A percentile compares a stretch with the other conserved stretches of the same genome.
phyloP scores from a whole-genome alignment of 2,113 vertebrate genomes.

The Xenotilapia flavipinnis region DNA sequence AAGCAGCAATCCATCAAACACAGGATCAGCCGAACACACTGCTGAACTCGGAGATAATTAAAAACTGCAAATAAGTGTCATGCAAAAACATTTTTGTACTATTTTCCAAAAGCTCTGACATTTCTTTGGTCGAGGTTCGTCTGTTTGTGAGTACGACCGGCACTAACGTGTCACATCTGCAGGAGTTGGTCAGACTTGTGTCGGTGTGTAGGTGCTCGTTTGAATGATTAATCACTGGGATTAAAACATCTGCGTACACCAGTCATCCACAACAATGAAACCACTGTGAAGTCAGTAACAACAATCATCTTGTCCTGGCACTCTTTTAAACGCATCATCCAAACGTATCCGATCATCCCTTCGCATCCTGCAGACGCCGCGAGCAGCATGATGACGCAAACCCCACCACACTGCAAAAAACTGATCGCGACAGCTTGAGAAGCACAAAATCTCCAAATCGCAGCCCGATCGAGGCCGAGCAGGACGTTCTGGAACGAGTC shows the following conservation, averaged over 20 bases:
- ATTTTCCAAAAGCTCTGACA: neutral
- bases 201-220: neutral
- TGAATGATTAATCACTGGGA: neutral
- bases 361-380: neutral
- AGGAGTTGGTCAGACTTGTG: neutral
- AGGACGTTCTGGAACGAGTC: neutral
- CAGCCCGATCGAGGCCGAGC: neutral
- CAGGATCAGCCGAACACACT: neutral
- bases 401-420: accelerated
- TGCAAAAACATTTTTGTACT: neutral
- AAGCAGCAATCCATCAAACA: neutral
- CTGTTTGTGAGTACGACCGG: neutral
- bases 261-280: neutral
- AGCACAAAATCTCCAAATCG: neutral
- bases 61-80: neutral
- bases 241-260: neutral
- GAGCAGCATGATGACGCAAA: neutral
- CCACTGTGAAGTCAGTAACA: accelerated
- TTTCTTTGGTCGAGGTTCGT: neutral
- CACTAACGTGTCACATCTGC: neutral
- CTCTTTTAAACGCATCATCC: neutral
- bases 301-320: neutral
- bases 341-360: accelerated
- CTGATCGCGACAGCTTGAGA: accelerated
- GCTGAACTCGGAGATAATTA: neutral